Conservation (phyloP, 2,113 vertebrate genomes). For the Tapirus terrestris region DNA sequence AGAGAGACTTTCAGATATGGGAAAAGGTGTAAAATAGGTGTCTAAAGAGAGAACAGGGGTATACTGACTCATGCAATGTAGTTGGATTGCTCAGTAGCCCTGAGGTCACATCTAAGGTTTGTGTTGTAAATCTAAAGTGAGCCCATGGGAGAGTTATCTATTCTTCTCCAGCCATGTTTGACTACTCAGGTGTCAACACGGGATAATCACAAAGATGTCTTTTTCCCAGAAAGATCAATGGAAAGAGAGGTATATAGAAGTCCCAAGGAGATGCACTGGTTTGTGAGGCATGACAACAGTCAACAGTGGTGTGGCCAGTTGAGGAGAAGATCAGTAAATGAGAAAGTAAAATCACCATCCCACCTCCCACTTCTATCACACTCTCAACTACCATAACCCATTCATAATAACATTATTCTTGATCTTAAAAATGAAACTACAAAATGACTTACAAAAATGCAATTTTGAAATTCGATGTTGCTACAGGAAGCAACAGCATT, state of each 20-base stretch:
- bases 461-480: not conserved
- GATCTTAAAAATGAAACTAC: not conserved
- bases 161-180: not conserved
- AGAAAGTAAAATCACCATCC: not conserved
- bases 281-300: not conserved
- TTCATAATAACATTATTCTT: not conserved
- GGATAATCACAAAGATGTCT: not conserved
- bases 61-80: not conserved
- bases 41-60: not conserved
- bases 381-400: not conserved
- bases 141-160: not conserved
- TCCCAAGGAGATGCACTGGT: not conserved
- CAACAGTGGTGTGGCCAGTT: rapidly evolving
- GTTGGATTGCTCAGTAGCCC: not conserved
- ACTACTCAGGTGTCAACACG: not conserved
- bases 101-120: not conserved
- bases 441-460: not conserved
- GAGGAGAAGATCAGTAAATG: not conserved
- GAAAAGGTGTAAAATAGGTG: not conserved
- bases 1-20: not conserved
- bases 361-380: not conserved
- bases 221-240: not conserved
- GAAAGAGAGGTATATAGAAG: not conserved
- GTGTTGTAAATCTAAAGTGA: not conserved
- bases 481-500: not conserved